phyloP scores from a whole-genome alignment of 2,888 invertebrate genomes.

The Corythucha ciliata region DNA sequence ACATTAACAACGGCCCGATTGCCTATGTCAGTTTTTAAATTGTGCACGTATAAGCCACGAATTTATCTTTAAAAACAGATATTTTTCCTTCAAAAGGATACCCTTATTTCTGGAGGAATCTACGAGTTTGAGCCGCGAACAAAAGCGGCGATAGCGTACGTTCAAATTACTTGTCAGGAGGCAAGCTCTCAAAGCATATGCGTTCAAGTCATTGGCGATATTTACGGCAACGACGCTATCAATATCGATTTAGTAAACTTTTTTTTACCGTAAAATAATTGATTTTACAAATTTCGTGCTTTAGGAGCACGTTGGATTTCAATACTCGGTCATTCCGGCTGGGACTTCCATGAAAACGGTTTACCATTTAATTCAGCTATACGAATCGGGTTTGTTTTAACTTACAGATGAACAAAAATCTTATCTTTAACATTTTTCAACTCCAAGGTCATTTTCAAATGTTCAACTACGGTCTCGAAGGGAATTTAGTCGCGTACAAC shows the following conservation, averaged over 20 bases:
- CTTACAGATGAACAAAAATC: too few species aligned
- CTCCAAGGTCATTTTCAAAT: too few species aligned
- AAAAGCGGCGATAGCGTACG: background rate
- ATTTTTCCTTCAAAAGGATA: conserved; percentile 2
- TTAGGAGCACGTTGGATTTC: conserved; percentile 11
- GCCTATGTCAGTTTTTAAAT: too few species aligned
- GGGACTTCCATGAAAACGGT: conserved; percentile 15
- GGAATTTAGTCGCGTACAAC: conserved; percentile 13
- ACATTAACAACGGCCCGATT: too few species aligned
- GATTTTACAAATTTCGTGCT: background rate
- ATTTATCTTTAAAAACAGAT: too few species aligned
- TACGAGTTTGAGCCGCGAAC: conserved; percentile 19
- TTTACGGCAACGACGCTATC: conserved; percentile 16
- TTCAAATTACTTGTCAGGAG: conserved; percentile 2
- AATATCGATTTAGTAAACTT: conserved; percentile 17
- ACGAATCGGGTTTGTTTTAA: background rate
- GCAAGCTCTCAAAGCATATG: conserved; percentile 10
- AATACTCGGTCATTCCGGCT: conserved; percentile 5
- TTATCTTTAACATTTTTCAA: too few species aligned
- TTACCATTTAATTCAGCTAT: conserved; percentile 15
- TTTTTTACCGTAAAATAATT: background rate
- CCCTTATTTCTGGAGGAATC: background rate
- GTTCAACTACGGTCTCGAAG: conserved; percentile 14
- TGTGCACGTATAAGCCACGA: too few species aligned
- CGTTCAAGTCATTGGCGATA: conserved; percentile 12